phyloP scores from a whole-genome alignment of 2,113 vertebrate species.

The Callipepla squamata region DNA sequence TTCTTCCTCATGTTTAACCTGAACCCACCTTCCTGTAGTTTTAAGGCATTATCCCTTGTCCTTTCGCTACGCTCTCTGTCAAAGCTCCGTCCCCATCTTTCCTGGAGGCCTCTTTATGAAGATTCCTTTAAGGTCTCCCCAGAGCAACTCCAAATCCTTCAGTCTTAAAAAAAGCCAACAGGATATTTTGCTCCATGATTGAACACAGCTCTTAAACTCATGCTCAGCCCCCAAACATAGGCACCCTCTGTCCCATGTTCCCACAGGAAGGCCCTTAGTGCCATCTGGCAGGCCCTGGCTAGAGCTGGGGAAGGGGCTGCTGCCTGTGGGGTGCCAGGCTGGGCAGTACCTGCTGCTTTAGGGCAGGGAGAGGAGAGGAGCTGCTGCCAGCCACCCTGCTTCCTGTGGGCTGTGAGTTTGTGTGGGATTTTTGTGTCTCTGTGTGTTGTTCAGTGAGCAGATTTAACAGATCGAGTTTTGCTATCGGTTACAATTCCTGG shows the following conservation, averaged over 20 bases:
- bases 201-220: background rate
- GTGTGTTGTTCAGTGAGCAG: background rate
- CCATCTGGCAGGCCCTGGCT: background rate
- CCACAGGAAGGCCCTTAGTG: background rate
- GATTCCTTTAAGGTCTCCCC: background rate
- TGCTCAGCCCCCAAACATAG: background rate
- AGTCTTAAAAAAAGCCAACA: background rate
- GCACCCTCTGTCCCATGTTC: background rate
- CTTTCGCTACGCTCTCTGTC: background rate
- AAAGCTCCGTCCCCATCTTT: background rate
- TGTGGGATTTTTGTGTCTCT: background rate
- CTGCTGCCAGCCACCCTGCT: background rate
- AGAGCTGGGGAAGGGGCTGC: background rate
- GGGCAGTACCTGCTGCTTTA: background rate
- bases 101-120: background rate
- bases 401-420: constrained; percentile 22
- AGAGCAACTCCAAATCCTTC: background rate
- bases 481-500: constrained; percentile 30
- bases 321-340: background rate
- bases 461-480: constrained; percentile 47
- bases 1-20: background rate
- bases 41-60: background rate
- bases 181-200: background rate
- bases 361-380: background rate
- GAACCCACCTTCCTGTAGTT: background rate